These are phyloP conservation scores for Plutomurus gul DNA, from an alignment of 1,140 invertebrate genomes.

Conservation along the genomic window DNA sequence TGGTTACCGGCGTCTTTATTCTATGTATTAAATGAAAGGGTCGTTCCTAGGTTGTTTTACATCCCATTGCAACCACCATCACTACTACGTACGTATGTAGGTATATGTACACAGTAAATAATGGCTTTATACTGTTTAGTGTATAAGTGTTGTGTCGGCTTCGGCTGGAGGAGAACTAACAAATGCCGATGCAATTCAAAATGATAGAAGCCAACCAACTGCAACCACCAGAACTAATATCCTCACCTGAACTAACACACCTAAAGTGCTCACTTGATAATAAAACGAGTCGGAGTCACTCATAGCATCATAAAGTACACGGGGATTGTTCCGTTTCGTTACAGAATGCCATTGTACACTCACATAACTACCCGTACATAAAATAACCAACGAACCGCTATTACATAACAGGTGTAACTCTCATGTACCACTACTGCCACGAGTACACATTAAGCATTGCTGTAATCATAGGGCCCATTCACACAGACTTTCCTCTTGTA, in stretches of 20 bases:
- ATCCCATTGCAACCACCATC: no score
- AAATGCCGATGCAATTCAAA: not conserved
- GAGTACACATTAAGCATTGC: no score
- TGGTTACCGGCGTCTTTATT: not conserved
- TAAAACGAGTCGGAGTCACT: constrained; percentile 4
- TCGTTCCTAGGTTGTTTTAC: no score
- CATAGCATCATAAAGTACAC: constrained; percentile 17
- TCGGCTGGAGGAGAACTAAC: not conserved
- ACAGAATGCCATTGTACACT: not conserved
- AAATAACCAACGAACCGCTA: not conserved
- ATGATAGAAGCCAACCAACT: not conserved
- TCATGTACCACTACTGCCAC: no score
- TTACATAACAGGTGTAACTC: not conserved
- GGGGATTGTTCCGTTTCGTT: no score
- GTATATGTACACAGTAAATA: not conserved
- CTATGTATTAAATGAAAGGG: no score
- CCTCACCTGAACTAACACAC: constrained; percentile 7
- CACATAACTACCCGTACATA: not conserved
- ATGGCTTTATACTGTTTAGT: not conserved
- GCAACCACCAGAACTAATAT: constrained; percentile 26
- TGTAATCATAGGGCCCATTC: no score
- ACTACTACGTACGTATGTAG: no score
- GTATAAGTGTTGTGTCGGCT: not conserved
- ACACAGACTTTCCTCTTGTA: no score
- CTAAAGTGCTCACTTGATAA: constrained; percentile 26